A percentile compares a stretch with the other conserved stretches of the same genome.
Evolutionary conservation across 1,140 invertebrate genomes (phyloP).

Genomic region (Caenorhabditis elegans): DNA sequence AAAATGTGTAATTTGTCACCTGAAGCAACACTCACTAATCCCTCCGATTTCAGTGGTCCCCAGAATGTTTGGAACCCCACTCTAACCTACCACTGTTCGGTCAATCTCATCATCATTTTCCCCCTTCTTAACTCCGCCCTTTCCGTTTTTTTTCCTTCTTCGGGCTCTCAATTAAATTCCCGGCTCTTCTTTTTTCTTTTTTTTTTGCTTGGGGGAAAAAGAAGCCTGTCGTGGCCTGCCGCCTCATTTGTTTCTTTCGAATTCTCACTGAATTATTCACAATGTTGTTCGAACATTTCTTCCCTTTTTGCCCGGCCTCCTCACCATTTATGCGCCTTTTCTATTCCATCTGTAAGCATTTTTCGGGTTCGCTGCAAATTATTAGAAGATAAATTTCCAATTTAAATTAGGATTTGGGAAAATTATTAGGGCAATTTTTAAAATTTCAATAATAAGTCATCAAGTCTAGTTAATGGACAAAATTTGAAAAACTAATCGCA

Average conservation of each 20-base stretch:
- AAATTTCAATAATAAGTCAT: too few relatives aligned
- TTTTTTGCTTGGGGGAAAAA: not conserved
- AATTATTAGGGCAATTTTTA: too few relatives aligned
- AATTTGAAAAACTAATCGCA: too few relatives aligned
- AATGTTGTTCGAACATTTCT: constrained; percentile 26
- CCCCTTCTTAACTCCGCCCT: not conserved
- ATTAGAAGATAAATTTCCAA: too few relatives aligned
- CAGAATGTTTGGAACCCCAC: too few relatives aligned
- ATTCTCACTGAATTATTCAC: constrained; percentile 21
- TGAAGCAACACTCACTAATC: too few relatives aligned
- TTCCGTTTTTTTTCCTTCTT: not conserved
- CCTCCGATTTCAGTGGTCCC: too few relatives aligned
- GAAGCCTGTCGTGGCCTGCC: not conserved
- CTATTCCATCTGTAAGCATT: not conserved
- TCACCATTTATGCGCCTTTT: not conserved
- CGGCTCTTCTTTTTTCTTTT: not conserved
- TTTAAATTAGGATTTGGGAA: too few relatives aligned
- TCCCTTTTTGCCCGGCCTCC: not conserved
- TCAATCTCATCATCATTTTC: not conserved
- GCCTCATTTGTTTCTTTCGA: constrained; percentile 31
- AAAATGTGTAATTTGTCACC: too few relatives aligned
- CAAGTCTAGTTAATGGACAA: too few relatives aligned
- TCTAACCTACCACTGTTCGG: constrained; percentile 1
- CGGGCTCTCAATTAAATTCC: constrained; percentile 23
- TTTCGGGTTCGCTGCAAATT: too few relatives aligned